Evolutionary conservation across 2,888 invertebrate genomes (phyloP).

Genomic region (Dynastes maya): DNA sequence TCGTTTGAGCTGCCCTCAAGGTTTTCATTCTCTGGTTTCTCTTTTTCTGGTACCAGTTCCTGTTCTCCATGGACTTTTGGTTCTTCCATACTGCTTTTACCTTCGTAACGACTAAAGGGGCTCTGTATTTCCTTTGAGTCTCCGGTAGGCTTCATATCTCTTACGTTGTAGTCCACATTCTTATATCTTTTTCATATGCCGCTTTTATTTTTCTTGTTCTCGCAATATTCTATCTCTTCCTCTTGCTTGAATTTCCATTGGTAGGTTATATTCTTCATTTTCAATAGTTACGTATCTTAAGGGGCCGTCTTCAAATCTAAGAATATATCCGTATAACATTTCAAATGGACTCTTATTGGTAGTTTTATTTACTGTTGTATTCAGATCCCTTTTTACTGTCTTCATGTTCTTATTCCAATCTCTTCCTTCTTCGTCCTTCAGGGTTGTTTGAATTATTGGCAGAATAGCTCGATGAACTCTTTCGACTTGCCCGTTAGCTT

Average conservation of each 20-base stretch:
- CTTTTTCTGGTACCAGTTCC: too few species aligned
- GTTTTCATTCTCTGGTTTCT: too few species aligned
- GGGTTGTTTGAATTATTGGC: slow-evolving; percentile 30
- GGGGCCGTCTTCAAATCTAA: too few species aligned
- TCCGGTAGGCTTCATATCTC: slow-evolving; percentile 4
- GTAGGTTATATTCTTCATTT: not conserved
- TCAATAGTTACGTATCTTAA: not conserved
- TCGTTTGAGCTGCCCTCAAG: too few species aligned
- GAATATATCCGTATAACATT: not conserved
- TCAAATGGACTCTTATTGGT: not conserved
- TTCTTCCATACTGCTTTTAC: too few species aligned
- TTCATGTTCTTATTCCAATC: slow-evolving; percentile 17
- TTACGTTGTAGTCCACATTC: not conserved
- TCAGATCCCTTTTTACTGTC: not conserved
- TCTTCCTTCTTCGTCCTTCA: not conserved
- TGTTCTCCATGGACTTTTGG: too few species aligned
- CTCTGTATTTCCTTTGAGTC: not conserved
- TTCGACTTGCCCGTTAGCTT: slow-evolving; percentile 61
- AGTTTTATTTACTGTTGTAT: not conserved
- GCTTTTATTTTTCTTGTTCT: not conserved
- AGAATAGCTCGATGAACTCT: slow-evolving; percentile 51
- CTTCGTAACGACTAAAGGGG: not conserved
- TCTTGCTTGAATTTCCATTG: not conserved
- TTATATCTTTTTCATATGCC: slow-evolving; percentile 6
- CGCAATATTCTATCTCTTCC: not conserved